These are phyloP conservation scores for Turritopsis rubra DNA, from an alignment of 30 jellyfish, hydroid and myxozoan species.

Conservation along the genomic window DNA sequence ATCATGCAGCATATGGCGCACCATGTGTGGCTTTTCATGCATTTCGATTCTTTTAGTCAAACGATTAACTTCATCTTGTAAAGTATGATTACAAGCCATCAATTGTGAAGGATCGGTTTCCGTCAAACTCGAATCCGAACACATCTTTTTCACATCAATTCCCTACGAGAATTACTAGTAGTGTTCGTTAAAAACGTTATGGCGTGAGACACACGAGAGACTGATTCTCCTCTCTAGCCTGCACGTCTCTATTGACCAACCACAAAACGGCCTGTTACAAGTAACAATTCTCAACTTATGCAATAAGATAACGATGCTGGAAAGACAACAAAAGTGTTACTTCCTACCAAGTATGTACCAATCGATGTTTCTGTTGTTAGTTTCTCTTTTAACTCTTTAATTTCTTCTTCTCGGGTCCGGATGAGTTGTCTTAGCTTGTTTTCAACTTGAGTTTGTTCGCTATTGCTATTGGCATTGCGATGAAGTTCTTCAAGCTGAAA, in stretches of 20 bases:
- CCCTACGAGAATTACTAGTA: neutral
- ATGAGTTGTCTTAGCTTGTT: neutral
- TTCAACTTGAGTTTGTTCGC: neutral
- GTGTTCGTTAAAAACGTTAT: neutral
- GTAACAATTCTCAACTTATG: too few relatives aligned
- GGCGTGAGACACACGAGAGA: too few relatives aligned
- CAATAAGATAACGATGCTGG: too few relatives aligned
- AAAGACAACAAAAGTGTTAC: too few relatives aligned
- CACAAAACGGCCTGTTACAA: too few relatives aligned
- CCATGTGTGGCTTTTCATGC: neutral
- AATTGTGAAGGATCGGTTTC: neutral
- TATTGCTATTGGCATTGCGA: neutral
- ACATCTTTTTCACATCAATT: conserved; percentile 20
- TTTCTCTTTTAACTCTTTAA: neutral
- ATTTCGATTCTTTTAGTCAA: neutral
- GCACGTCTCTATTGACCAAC: too few relatives aligned
- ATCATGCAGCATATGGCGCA: neutral
- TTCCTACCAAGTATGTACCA: neutral
- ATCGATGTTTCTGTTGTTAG: neutral
- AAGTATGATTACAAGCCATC: neutral
- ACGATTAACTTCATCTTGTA: neutral
- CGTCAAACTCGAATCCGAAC: neutral
- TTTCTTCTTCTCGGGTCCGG: neutral
- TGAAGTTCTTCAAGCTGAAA: neutral
- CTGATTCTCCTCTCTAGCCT: too few relatives aligned